Base-by-base conservation (phyloP, 2,888 invertebrate genomes). In the Agrypnus murinus region DNA sequence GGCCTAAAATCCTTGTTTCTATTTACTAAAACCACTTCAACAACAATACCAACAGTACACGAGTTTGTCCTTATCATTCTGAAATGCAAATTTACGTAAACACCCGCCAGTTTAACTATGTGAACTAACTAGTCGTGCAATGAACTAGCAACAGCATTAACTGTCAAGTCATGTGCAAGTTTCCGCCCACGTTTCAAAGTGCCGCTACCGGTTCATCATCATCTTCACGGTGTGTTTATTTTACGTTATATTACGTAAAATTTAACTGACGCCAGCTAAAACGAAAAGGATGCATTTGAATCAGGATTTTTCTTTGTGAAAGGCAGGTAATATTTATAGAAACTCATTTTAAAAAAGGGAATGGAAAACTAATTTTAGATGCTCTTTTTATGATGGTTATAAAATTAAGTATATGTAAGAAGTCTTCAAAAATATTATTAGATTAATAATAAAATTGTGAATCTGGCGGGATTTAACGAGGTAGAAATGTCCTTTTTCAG, bases 121-220 rank as follows among this genome's bases (percentile, higher is more conserved):
- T 25, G 5, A 34, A 55, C 48, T 25, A 48, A 59, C 48, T 32
- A 38, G 62, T 59, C 59, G 59, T 45, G 59, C 59, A 45, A 59
- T 59, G 45, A 59, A 59, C 59, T 45, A 59, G 43, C 31, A 32
- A 55, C 14, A 32, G 15, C 14, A 64, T 64, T 64, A 64, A 53
- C 64, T 31, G 36, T 17, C 64, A 38, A 53, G 53, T 53, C 64
- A 64, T 64, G 64, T 34, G 31, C 43, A 17, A 36, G 53, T 53
- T 64, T 64, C 64, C 64, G 64, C 64, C 64, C 64, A 64, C 64
- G 64, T 64, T 43, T 50, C 53, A 64, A 62, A 63, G 40, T 53
- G 64, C 53, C 53, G 64, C 64, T 64, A 64, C 64, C 64, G 64
- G 53, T 53, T 60, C 17, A 46, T 63, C 43, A 53, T 38, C 64